Conservation (phyloP, 2,888 invertebrate genomes). For the Campoplex nolae region DNA sequence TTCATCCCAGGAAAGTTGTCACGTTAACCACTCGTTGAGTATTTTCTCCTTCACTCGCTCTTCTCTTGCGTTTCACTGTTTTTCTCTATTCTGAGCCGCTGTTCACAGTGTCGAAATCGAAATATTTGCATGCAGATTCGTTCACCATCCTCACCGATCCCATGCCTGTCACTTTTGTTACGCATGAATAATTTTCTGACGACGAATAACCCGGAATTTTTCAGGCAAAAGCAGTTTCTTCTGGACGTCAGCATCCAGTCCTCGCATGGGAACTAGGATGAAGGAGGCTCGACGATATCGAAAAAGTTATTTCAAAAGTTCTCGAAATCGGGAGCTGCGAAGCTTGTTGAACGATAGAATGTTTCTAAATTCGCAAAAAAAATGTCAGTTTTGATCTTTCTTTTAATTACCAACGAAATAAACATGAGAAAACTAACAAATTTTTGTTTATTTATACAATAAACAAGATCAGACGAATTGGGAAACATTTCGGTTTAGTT, state of each 20-base stretch:
- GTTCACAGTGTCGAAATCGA: constrained; percentile 55
- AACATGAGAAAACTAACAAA: neutral
- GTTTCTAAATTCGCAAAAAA: neutral
- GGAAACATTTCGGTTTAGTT: no score
- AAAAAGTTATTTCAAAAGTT: neutral
- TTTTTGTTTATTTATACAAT: neutral
- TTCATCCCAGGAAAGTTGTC: constrained; percentile 51
- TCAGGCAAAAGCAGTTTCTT: constrained; percentile 47
- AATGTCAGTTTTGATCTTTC: neutral
- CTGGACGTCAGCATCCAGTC: constrained; percentile 30
- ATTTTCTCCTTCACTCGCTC: constrained; percentile 38
- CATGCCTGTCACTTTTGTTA: constrained; percentile 27
- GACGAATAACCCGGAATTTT: constrained; percentile 48
- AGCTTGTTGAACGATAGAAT: neutral
- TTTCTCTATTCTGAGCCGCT: neutral
- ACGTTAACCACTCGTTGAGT: constrained; percentile 60
- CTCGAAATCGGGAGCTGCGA: neutral
- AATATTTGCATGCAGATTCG: constrained; percentile 75
- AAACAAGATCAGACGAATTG: neutral
- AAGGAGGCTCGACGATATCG: neutral
- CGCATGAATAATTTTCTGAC: constrained; percentile 58
- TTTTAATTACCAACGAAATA: neutral
- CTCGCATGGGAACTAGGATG: constrained; percentile 13
- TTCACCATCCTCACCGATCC: constrained; percentile 24
- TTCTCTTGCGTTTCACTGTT: constrained; percentile 25